Base-by-base conservation (phyloP, 2,797 vertebrate species). In the Protosalanx chinensis region DNA sequence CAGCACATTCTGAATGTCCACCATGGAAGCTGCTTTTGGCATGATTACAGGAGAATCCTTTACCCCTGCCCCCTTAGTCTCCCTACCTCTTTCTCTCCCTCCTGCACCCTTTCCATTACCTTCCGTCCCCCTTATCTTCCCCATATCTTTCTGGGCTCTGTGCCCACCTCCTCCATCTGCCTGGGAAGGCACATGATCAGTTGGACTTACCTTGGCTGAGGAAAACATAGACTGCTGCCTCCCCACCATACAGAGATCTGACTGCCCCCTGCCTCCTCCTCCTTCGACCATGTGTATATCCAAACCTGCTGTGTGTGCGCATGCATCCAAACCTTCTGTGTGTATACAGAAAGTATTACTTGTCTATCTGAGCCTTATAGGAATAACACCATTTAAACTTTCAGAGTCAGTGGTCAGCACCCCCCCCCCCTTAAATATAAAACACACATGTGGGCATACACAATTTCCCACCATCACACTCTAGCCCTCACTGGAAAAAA, bases 131-230 rank as follows among this genome's bases (percentile, higher is more conserved):
- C 56, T 46, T 35, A 16, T 5, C 29, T 15, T 66, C 7, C 23
- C 41, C 29, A 8, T 65, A 12, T 65, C 12, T 65, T n/a, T 30
- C 61, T 33, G 56, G 63, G 58, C 67, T 29, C 67, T 18, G 46
- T 20, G 67, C 72, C 77, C 77, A 53, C 46, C 67, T 73, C 6
- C 67, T 70, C 62, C 32, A 66, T 59, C 33, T 35, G 68, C 53
- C 68, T 68, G 41, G 46, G 65, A 61, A 41, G 64, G 18, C 29
- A 51, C 46, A 10, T 64, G 61, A 27, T 64, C 71, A 66, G 64
- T 8, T 67, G 32, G 72, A 70, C 72, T 71, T 65, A 56, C 71
- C 66, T 61, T 35, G 67, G 65, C 46, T 74, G 73, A 59, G 53
- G 5, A 56, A 32, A 70, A 51, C 66, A 32, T 35, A 56, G 68